Evolutionary conservation across 2,888 invertebrate species (phyloP).

Genomic region (Cistogaster globosa): DNA sequence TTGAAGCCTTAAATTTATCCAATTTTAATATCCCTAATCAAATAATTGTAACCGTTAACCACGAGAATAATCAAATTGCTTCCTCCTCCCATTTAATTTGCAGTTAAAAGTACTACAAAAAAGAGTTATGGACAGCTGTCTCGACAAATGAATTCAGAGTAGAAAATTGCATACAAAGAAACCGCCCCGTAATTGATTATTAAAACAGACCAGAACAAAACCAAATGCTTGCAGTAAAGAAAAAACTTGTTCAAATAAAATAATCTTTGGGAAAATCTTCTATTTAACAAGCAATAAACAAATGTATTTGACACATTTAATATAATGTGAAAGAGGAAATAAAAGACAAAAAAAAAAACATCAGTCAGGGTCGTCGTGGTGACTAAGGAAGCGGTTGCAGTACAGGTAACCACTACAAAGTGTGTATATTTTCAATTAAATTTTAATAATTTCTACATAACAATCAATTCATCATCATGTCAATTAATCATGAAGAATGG

Average conservation of each 20-base stretch:
- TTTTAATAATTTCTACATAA: constrained; percentile 15
- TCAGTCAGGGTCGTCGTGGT: not conserved
- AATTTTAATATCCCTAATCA: constrained; percentile 39
- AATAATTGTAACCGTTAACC: constrained; percentile 39
- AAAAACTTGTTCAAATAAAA: not conserved
- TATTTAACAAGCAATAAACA: constrained; percentile 39
- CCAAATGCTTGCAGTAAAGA: not conserved
- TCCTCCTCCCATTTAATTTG: not conserved
- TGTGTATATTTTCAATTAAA: constrained; percentile 2
- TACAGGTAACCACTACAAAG: not conserved
- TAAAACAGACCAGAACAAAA: constrained; percentile 28
- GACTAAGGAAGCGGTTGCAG: constrained; percentile 9
- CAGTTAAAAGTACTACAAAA: not conserved
- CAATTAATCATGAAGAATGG: constrained; percentile 53
- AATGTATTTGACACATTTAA: constrained; percentile 65
- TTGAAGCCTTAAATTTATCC: not conserved
- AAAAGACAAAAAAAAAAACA: not conserved
- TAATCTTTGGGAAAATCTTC: constrained; percentile 63
- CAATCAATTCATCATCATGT: constrained; percentile 60
- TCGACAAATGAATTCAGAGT: constrained; percentile 48
- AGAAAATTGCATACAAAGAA: constrained; percentile 57
- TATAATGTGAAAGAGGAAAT: constrained; percentile 2
- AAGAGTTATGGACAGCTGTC: constrained; percentile 64
- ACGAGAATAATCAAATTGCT: not conserved
- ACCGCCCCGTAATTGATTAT: constrained; percentile 67